Evolutionary conservation across 2,113 vertebrate species (phyloP).

Genomic region (Microcebus ravelobensis): DNA sequence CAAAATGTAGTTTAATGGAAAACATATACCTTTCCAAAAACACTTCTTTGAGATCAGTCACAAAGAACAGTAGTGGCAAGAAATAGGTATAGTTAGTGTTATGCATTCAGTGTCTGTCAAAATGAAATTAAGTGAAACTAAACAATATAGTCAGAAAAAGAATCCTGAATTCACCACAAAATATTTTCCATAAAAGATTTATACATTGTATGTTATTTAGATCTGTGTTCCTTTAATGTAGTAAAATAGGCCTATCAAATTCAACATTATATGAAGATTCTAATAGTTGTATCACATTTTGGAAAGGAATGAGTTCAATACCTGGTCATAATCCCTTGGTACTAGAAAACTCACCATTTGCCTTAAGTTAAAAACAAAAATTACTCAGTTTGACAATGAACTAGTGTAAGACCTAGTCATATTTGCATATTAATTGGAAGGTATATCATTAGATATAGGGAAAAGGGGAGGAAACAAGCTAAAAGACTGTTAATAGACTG

Average conservation of each 20-base stretch:
- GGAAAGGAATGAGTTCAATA: too few relatives aligned
- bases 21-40: neutral
- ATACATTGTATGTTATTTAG: neutral
- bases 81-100: neutral
- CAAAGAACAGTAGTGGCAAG: neutral
- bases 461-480: too few relatives aligned
- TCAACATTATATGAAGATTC: too few relatives aligned
- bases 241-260: neutral
- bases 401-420: too few relatives aligned
- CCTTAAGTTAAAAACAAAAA: too few relatives aligned
- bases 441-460: neutral
- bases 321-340: too few relatives aligned
- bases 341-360: too few relatives aligned
- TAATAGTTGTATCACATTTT: too few relatives aligned
- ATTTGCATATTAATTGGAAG: neutral
- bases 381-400: too few relatives aligned
- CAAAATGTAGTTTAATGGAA: neutral
- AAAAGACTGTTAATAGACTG: neutral
- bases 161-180: neutral
- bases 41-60: neutral
- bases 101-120: neutral
- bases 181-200: neutral
- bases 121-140: neutral
- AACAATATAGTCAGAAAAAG: neutral
- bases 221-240: neutral